These are phyloP conservation scores for Henricia sp. DNA, from an alignment of 53 echinoderm and acorn worm species.

Conservation along the genomic window DNA sequence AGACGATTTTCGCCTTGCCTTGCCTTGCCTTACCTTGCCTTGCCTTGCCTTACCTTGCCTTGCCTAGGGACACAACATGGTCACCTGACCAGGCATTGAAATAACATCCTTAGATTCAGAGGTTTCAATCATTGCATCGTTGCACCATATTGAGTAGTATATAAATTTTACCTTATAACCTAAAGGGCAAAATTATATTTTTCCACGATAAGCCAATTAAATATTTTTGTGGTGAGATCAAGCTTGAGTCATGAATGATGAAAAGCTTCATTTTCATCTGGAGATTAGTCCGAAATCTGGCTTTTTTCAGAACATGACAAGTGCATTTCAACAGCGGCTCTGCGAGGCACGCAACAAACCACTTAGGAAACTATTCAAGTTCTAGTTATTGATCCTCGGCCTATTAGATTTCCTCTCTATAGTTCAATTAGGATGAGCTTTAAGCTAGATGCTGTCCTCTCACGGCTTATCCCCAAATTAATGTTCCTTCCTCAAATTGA, in stretches of 20 bases:
- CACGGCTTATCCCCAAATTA: constrained; percentile 33
- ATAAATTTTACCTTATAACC: too few species aligned
- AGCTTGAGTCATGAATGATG: constrained; percentile 23
- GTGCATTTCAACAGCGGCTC: constrained; percentile 36
- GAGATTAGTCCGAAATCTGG: constrained; percentile 26
- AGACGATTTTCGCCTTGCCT: too few species aligned
- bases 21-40: too few species aligned
- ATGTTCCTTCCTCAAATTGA: constrained; percentile 35
- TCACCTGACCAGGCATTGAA: too few species aligned
- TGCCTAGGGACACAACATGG: too few species aligned
- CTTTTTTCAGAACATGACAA: constrained; percentile 39
- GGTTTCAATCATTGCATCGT: too few species aligned
- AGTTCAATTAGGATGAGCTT: constrained; percentile 30
- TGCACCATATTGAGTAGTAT: too few species aligned
- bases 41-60: too few species aligned
- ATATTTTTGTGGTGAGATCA: too few species aligned
- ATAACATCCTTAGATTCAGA: too few species aligned
- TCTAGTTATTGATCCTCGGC: constrained; percentile 62
- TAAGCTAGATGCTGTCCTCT: constrained; percentile 29
- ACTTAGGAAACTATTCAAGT: constrained; percentile 62
- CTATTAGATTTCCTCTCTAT: constrained; percentile 44
- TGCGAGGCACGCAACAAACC: constrained; percentile 39
- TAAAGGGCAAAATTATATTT: too few species aligned
- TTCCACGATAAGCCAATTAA: too few species aligned
- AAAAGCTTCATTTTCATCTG: constrained; percentile 8